Evolutionary conservation across 2,888 invertebrate genomes (phyloP).

Genomic region (Nyleta sp.): DNA sequence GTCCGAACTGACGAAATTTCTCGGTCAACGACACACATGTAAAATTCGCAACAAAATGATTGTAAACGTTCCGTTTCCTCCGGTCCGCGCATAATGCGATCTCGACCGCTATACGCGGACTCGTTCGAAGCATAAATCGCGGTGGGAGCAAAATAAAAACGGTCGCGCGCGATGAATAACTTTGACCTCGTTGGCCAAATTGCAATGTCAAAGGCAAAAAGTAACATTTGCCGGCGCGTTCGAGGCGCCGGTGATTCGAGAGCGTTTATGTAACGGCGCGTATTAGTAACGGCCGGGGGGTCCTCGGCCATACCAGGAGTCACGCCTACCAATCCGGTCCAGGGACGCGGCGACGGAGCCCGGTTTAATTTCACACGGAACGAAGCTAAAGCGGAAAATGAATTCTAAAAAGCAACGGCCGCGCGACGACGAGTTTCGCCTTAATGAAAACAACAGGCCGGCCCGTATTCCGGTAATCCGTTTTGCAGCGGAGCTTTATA

Average conservation of each 20-base stretch:
- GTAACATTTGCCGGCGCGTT: constrained; percentile 38
- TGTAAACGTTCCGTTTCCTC: too few species aligned
- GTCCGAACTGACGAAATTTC: too few species aligned
- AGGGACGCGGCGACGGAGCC: constrained; percentile 60
- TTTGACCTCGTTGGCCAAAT: constrained; percentile 55
- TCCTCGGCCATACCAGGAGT: constrained; percentile 68
- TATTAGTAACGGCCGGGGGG: constrained; percentile 53
- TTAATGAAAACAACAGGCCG: constrained; percentile 67
- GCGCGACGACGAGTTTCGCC: constrained; percentile 61
- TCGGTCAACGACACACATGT: too few species aligned
- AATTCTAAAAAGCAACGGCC: constrained; percentile 68
- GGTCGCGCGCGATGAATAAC: constrained; percentile 35
- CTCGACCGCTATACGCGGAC: neutral
- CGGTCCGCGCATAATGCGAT: neutral
- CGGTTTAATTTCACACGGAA: constrained; percentile 66
- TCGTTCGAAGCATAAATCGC: constrained; percentile 27
- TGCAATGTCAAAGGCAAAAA: constrained; percentile 60
- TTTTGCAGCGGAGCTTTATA: constrained; percentile 55
- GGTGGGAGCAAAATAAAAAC: constrained; percentile 39
- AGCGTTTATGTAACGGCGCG: constrained; percentile 33
- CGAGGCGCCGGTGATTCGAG: constrained; percentile 54
- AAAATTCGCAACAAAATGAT: neutral
- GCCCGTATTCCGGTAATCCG: constrained; percentile 49
- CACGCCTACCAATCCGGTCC: constrained; percentile 80
- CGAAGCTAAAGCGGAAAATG: constrained; percentile 75